phyloP scores from a whole-genome alignment of 2,113 vertebrate genomes.

The Arothron firmamentum region DNA sequence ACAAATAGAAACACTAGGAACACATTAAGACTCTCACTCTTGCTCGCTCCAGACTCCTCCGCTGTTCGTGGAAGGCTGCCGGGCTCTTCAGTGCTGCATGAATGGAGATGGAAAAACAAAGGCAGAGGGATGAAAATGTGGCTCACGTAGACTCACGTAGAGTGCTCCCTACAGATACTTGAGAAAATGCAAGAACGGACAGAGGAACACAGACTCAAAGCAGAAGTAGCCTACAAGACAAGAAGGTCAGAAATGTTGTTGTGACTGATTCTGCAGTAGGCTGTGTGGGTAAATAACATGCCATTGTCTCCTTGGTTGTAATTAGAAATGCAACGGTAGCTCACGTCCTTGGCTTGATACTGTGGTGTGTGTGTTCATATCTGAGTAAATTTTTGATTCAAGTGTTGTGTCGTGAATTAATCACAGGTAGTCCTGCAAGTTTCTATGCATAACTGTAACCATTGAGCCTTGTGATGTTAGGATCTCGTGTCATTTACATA shows the following conservation, averaged over 20 bases:
- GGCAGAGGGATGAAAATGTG: neutral
- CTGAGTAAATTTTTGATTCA: too few species aligned
- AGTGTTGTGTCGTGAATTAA: too few species aligned
- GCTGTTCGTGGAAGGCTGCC: conserved; percentile 82
- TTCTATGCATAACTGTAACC: too few species aligned
- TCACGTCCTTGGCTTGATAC: neutral
- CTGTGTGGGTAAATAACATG: neutral
- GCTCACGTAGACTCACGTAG: neutral
- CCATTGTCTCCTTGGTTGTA: neutral
- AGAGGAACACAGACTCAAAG: conserved; percentile 44
- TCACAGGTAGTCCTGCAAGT: too few species aligned
- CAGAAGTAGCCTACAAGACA: conserved; percentile 45
- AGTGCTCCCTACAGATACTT: conserved; percentile 1
- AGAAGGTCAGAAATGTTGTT: conserved; percentile 32
- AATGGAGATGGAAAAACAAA: conserved; percentile 1
- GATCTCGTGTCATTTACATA: too few species aligned
- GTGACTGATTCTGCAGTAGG: conserved; percentile 1
- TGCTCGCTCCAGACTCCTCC: conserved; percentile 77
- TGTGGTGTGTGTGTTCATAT: neutral
- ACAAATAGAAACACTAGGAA: neutral
- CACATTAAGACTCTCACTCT: conserved; percentile 59
- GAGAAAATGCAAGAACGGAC: conserved; percentile 18
- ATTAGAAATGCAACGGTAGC: neutral
- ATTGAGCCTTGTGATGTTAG: too few species aligned
- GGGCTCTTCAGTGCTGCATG: conserved; percentile 91